A percentile compares a stretch with the other conserved stretches of the same genome.
Evolutionary conservation across 2,888 invertebrate species (phyloP).

Genomic region (Sipha maydis): DNA sequence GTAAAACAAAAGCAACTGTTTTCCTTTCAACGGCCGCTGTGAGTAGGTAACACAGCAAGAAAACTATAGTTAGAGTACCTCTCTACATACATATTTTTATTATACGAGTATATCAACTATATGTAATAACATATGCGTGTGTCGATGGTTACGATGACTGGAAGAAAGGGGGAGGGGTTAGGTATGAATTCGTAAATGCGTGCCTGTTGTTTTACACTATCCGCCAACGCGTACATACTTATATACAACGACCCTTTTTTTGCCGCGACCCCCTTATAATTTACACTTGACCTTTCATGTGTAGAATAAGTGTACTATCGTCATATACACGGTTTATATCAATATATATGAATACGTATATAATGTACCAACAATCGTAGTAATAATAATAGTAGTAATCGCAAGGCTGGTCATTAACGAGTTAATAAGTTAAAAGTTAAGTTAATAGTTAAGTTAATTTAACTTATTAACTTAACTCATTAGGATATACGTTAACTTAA

Average conservation of each 20-base stretch:
- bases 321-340: background rate
- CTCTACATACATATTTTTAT: background rate
- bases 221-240: background rate
- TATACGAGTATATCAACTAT: too few species aligned
- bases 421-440: too few species aligned
- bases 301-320: background rate
- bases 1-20: too few species aligned
- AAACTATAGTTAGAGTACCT: background rate
- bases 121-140: background rate
- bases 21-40: too few species aligned
- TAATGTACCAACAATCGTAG: background rate
- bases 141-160: background rate
- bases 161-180: background rate
- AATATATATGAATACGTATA: background rate
- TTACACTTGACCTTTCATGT: conserved; percentile 51
- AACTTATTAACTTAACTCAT: too few species aligned
- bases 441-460: too few species aligned
- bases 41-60: background rate
- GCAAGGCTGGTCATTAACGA: too few species aligned
- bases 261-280: background rate
- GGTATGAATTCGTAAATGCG: conserved; percentile 8
- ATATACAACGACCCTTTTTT: background rate
- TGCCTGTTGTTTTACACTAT: background rate
- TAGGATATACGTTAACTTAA: too few species aligned
- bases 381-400: background rate